A percentile compares a stretch with the other conserved stretches of the same genome.
Evolutionary conservation across 2,113 vertebrate species (phyloP).

Genomic region (Cygnus atratus): DNA sequence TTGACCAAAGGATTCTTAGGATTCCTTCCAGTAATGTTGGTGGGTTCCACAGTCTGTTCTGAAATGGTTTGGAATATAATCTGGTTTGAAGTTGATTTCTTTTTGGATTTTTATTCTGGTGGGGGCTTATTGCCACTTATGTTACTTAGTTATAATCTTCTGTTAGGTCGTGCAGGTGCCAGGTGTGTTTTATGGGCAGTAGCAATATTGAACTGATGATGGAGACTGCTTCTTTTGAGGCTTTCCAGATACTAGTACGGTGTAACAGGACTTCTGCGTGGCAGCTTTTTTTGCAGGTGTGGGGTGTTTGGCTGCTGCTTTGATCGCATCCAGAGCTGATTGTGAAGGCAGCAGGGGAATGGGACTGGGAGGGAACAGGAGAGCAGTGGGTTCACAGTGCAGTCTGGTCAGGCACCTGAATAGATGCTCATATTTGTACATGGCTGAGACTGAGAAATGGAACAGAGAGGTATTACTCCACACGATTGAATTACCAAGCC

Average conservation of each 20-base stretch:
- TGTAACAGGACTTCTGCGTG: not conserved
- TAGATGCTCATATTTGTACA: not conserved
- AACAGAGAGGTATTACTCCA: not conserved
- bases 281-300: not conserved
- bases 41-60: not conserved
- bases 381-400: not conserved
- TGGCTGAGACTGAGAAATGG: not conserved
- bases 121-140: accelerated
- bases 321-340: not conserved
- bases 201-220: too few relatives aligned
- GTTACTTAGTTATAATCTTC: not conserved
- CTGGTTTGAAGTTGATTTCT: not conserved
- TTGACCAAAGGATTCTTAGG: not conserved
- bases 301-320: not conserved
- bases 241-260: not conserved
- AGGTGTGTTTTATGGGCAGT: not conserved
- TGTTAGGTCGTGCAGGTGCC: accelerated
- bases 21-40: accelerated
- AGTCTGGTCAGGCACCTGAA: not conserved
- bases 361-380: not conserved
- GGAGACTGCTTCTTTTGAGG: not conserved
- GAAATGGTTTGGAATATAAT: not conserved
- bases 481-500: not conserved
- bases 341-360: not conserved
- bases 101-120: not conserved